Percentiles rank a stretch among this genome's conserved stretches.
Evolutionary conservation across 1,140 invertebrate species (phyloP).

Genomic region (Arion vulgaris): DNA sequence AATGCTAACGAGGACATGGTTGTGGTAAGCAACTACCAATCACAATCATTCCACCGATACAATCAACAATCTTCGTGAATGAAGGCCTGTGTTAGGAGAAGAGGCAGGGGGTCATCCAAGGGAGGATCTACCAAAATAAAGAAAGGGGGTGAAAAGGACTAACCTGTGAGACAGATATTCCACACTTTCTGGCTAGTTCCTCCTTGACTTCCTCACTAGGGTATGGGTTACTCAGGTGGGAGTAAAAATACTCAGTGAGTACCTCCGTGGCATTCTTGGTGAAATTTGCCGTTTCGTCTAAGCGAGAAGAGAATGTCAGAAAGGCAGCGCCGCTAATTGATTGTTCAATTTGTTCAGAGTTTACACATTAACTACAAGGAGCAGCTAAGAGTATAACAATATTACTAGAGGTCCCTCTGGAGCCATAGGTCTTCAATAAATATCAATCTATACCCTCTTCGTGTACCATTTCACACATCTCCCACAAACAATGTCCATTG

Average conservation of each 20-base stretch:
- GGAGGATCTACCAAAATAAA: neutral
- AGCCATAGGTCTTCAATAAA: too few relatives aligned
- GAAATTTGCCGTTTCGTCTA: conserved; percentile 98
- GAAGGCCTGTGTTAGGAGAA: neutral
- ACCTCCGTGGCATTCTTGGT: conserved; percentile 99
- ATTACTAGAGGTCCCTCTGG: too few relatives aligned
- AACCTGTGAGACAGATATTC: conserved; percentile 96
- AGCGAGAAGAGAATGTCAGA: conserved; percentile 25
- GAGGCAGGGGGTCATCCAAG: neutral
- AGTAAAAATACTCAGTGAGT: conserved; percentile 99
- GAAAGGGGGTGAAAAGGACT: conserved; percentile 15
- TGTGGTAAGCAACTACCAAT: conserved; percentile 8
- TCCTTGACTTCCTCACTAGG: conserved; percentile 99
- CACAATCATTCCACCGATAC: conserved; percentile 4
- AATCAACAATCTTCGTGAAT: neutral
- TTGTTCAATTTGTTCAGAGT: too few relatives aligned
- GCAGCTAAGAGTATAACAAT: too few relatives aligned
- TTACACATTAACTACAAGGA: too few relatives aligned
- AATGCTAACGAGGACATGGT: neutral
- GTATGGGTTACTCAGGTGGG: conserved; percentile 99
- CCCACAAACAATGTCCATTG: too few relatives aligned
- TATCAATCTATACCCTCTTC: too few relatives aligned
- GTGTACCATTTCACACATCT: too few relatives aligned
- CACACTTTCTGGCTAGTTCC: conserved; percentile 97
- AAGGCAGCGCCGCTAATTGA: conserved; percentile 20